These are phyloP conservation scores for Thalassoma bifasciatum DNA, from an alignment of 2,113 vertebrate genomes.

Conservation along the genomic window DNA sequence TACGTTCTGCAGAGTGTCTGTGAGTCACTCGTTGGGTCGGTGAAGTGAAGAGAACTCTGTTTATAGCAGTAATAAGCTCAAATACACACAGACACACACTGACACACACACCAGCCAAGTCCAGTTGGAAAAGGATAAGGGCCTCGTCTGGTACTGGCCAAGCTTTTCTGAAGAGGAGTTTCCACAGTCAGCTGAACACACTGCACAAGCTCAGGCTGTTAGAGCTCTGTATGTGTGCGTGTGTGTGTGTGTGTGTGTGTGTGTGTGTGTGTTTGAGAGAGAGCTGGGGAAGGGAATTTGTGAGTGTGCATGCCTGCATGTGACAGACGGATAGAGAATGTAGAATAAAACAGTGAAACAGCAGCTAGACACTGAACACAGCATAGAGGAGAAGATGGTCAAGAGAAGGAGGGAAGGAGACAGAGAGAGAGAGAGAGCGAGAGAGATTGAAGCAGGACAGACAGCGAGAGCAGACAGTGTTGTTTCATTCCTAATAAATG, in stretches of 20 bases:
- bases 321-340: conserved; percentile 32
- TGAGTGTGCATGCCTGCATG: not conserved
- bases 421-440: conserved; percentile 10
- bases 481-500: conserved; percentile 66
- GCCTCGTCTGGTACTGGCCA: conserved; percentile 38
- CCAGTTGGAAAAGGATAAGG: conserved; percentile 38
- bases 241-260: conserved; percentile 26
- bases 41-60: conserved; percentile 32
- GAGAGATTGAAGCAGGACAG: conserved; percentile 53
- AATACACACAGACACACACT: conserved; percentile 10
- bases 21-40: conserved; percentile 5
- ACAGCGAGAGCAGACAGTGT: conserved; percentile 57
- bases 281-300: conserved; percentile 30
- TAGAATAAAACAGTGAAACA: conserved; percentile 42
- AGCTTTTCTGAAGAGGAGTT: conserved; percentile 47
- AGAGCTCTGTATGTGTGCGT: conserved; percentile 25
- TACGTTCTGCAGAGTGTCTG: conserved; percentile 5
- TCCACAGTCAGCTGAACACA: conserved; percentile 55
- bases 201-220: conserved; percentile 57
- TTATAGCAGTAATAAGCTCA: conserved; percentile 37
- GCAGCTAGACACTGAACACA: conserved; percentile 55
- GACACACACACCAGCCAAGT: not conserved
- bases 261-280: conserved; percentile 25
- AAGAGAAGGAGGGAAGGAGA: not conserved
- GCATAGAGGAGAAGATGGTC: conserved; percentile 27